Evolutionary conservation across 1,140 invertebrate genomes (phyloP).

Genomic region (Mamestra configurata): DNA sequence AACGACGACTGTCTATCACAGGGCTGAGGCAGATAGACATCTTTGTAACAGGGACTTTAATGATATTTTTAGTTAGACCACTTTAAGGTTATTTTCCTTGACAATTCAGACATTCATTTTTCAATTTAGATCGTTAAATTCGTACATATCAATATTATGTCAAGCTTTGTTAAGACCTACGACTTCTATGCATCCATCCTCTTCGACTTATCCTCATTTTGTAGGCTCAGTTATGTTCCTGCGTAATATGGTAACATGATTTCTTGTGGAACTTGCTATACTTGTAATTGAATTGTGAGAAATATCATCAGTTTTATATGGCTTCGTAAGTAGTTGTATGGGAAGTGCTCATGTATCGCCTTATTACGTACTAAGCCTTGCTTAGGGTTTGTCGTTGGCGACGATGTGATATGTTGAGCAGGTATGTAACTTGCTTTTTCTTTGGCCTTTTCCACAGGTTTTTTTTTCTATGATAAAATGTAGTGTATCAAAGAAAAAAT

Average conservation of each 20-base stretch:
- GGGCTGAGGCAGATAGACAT: too few relatives aligned
- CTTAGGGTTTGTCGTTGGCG: conserved; percentile 7
- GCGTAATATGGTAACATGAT: conserved; percentile 19
- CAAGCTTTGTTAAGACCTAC: background rate
- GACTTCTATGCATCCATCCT: too few relatives aligned
- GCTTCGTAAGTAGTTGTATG: conserved; percentile 27
- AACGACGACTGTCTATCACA: too few relatives aligned
- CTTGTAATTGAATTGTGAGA: conserved; percentile 38
- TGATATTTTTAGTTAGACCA: background rate
- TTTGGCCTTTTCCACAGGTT: too few relatives aligned
- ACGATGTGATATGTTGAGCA: background rate
- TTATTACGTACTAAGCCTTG: conserved; percentile 23
- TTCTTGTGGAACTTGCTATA: conserved; percentile 19
- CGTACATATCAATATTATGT: background rate
- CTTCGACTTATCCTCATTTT: background rate
- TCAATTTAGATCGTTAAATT: background rate
- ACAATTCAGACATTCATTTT: background rate
- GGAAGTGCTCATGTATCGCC: conserved; percentile 16
- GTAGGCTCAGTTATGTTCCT: background rate
- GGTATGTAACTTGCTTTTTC: too few relatives aligned
- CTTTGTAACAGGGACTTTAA: too few relatives aligned
- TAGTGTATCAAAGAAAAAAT: too few relatives aligned
- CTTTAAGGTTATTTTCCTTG: background rate
- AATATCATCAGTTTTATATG: conserved; percentile 35
- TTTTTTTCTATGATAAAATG: too few relatives aligned